These are phyloP conservation scores for Heliocidaris tuberculata DNA, from an alignment of 35 echinoderm and acorn worm genomes.

Conservation along the genomic window DNA sequence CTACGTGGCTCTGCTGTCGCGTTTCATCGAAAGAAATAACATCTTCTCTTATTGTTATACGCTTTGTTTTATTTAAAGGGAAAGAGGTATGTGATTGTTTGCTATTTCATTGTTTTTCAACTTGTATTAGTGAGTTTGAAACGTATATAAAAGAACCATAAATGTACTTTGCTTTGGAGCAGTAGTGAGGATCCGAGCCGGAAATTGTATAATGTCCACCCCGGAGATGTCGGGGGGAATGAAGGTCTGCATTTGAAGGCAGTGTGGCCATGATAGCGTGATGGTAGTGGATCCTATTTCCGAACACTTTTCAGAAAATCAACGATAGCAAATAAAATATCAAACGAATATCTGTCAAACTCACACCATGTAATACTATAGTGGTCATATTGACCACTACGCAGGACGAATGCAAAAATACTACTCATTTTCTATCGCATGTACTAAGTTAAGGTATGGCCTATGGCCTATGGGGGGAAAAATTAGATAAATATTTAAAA, in stretches of 20 bases:
- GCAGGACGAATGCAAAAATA: no score
- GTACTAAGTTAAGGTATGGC: no score
- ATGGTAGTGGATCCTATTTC: no score
- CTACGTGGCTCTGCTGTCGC: background rate
- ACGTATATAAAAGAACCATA: background rate
- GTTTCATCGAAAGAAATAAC: background rate
- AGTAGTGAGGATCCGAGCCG: background rate
- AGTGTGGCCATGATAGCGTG: no score
- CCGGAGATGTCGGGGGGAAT: background rate
- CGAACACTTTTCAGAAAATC: no score
- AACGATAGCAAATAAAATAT: no score
- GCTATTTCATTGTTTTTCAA: background rate
- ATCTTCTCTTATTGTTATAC: background rate
- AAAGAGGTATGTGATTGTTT: background rate
- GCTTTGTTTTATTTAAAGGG: background rate
- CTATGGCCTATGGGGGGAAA: no score
- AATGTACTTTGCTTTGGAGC: background rate
- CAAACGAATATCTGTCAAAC: no score
- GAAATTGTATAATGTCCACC: background rate
- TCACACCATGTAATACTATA: no score
- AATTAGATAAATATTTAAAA: no score
- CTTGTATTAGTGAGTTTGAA: background rate
- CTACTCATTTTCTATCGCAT: no score
- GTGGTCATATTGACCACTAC: no score
- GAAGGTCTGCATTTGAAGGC: background rate